Percentiles rank a stretch among this genome's conserved stretches.
Evolutionary conservation across 2,113 vertebrate genomes (phyloP).

Genomic region (Phaethon lepturus): DNA sequence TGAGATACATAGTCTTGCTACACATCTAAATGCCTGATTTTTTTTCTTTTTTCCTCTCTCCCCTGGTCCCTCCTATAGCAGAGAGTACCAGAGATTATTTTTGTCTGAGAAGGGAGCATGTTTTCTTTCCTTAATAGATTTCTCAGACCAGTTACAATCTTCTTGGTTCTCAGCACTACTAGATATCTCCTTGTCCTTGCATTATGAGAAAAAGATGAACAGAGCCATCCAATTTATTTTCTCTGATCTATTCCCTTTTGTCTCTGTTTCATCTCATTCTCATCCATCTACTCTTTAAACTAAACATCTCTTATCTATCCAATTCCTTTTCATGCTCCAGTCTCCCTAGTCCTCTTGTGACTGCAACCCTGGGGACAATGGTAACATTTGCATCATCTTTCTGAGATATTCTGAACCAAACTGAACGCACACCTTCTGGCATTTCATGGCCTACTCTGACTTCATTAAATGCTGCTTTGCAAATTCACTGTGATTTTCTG

Average conservation of each 20-base stretch:
- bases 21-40: not conserved
- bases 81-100: not conserved
- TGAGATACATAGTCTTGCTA: not conserved
- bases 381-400: constrained; percentile 41
- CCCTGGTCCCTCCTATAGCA: not conserved
- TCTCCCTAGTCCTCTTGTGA: constrained; percentile 16
- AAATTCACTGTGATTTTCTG: constrained; percentile 6
- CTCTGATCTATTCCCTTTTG: constrained; percentile 31
- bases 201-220: constrained; percentile 20
- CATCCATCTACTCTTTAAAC: constrained; percentile 51
- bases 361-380: constrained; percentile 45
- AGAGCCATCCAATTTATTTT: constrained; percentile 29
- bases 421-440: not conserved
- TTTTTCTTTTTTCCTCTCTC: not conserved
- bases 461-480: constrained; percentile 4
- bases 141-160: not conserved
- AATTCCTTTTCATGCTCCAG: constrained; percentile 33
- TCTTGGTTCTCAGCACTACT: not conserved
- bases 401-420: not conserved
- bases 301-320: constrained; percentile 40
- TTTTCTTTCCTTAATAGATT: not conserved
- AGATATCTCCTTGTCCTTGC: not conserved
- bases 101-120: not conserved
- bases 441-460: not conserved
- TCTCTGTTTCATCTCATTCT: constrained; percentile 23